Percentiles rank a stretch among this genome's conserved stretches.
Evolutionary conservation across 2,797 vertebrate genomes (phyloP).

Genomic region (Melopsittacus undulatus): DNA sequence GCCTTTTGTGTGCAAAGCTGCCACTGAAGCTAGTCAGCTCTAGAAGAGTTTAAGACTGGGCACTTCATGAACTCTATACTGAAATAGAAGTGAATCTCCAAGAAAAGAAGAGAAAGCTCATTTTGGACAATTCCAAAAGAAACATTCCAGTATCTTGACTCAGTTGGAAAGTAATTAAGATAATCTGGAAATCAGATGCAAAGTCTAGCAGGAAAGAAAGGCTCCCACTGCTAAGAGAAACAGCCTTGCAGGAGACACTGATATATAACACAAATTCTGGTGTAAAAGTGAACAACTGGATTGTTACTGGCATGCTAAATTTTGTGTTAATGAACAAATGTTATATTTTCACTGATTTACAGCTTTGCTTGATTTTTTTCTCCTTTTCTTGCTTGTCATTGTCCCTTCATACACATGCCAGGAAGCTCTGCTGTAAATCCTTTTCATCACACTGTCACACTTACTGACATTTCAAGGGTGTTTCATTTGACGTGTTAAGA

Average conservation of each 20-base stretch:
- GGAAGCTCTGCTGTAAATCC: conserved; percentile 16
- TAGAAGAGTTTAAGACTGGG: neutral
- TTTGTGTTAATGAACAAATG: neutral
- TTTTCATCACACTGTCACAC: neutral
- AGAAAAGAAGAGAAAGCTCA: conserved; percentile 6
- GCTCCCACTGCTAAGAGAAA: conserved; percentile 25
- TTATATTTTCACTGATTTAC: neutral
- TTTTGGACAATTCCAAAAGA: conserved; percentile 26
- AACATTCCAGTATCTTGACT: conserved; percentile 57
- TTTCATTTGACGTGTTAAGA: neutral
- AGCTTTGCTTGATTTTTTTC: neutral
- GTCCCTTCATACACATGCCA: neutral
- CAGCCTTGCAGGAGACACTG: neutral
- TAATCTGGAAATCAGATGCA: conserved; percentile 42
- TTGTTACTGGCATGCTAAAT: neutral
- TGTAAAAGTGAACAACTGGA: neutral
- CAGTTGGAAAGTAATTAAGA: conserved; percentile 28
- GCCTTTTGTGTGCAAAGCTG: neutral
- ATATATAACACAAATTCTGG: neutral
- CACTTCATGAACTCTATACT: neutral
- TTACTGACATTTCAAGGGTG: conserved; percentile 5
- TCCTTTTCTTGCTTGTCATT: neutral
- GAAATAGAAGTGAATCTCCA: neutral
- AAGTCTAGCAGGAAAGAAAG: neutral
- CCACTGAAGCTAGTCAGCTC: neutral